Evolutionary conservation across 2,113 vertebrate genomes (phyloP).

Genomic region (Ammodytes dubius): DNA sequence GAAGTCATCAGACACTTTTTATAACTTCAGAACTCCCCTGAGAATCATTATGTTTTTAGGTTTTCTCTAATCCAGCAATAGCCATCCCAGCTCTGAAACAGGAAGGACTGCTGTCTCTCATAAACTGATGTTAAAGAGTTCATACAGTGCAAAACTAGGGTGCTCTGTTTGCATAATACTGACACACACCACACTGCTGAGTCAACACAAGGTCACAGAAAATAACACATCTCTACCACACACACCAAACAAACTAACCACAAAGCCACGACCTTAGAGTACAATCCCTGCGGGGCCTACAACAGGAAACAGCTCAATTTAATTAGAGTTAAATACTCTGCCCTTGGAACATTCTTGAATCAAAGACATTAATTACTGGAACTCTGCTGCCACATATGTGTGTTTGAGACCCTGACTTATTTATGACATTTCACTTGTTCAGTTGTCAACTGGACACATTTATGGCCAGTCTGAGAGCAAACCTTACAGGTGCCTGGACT

Average conservation of each 20-base stretch:
- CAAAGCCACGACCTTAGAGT: slow-evolving; percentile 31
- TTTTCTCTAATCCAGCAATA: neutral
- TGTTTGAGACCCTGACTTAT: slow-evolving; percentile 43
- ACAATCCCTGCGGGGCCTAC: slow-evolving; percentile 32
- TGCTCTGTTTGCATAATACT: slow-evolving; percentile 35
- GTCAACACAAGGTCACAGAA: slow-evolving; percentile 45
- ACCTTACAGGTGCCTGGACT: slow-evolving; percentile 31
- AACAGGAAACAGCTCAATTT: slow-evolving; percentile 54
- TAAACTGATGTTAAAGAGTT: slow-evolving; percentile 6
- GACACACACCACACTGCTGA: slow-evolving; percentile 35
- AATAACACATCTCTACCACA: slow-evolving; percentile 4
- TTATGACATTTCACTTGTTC: slow-evolving; percentile 31
- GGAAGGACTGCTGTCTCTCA: neutral
- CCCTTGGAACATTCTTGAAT: slow-evolving; percentile 54
- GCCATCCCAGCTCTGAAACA: neutral
- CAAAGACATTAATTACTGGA: slow-evolving; percentile 52
- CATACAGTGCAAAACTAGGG: slow-evolving; percentile 12
- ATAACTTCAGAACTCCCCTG: neutral
- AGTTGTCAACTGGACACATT: slow-evolving; percentile 46
- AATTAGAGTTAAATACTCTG: slow-evolving; percentile 60
- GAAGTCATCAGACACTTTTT: neutral
- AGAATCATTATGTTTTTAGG: neutral
- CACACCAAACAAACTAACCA: slow-evolving; percentile 30
- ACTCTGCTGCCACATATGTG: slow-evolving; percentile 23
- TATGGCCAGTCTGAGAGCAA: slow-evolving; percentile 31